Conservation (phyloP, 2,888 invertebrate genomes). For the Drosophila robusta region DNA sequence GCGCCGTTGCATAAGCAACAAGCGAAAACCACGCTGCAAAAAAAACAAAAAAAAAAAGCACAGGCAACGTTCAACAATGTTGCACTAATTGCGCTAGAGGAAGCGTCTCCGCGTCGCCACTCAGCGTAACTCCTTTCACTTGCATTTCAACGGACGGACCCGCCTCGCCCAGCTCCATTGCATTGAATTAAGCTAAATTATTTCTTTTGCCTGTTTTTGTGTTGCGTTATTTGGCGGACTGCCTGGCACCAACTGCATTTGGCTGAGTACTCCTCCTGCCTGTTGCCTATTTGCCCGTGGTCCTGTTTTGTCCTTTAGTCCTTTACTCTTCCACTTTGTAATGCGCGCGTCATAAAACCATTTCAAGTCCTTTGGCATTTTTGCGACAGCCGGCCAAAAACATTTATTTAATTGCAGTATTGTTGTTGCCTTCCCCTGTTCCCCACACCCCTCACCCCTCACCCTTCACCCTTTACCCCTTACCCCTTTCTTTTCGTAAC, state of each 20-base stretch:
- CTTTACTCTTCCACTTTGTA: slow-evolving; percentile 24
- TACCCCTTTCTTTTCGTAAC: slow-evolving; percentile 4
- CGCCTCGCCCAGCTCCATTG: slow-evolving; percentile 1
- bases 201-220: slow-evolving; percentile 59
- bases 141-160: background rate
- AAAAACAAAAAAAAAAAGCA: slow-evolving; percentile 1
- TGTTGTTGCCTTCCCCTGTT: slow-evolving; percentile 29
- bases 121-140: slow-evolving; percentile 31
- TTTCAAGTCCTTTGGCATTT: slow-evolving; percentile 51
- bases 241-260: slow-evolving; percentile 72
- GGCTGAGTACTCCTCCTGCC: slow-evolving; percentile 23
- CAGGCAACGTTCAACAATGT: slow-evolving; percentile 73
- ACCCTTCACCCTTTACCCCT: background rate
- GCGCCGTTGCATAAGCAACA: slow-evolving; percentile 42
- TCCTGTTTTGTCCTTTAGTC: slow-evolving; percentile 5
- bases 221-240: slow-evolving; percentile 54
- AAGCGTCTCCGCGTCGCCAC: slow-evolving; percentile 65
- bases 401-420: slow-evolving; percentile 67
- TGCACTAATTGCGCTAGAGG: slow-evolving; percentile 82
- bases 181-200: slow-evolving; percentile 77
- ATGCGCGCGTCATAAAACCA: slow-evolving; percentile 56
- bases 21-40: slow-evolving; percentile 40
- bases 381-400: slow-evolving; percentile 55
- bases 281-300: background rate
- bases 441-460: background rate